Conservation (phyloP, 2,797 vertebrate genomes). For the Typhlichthys eigenmanni region DNA sequence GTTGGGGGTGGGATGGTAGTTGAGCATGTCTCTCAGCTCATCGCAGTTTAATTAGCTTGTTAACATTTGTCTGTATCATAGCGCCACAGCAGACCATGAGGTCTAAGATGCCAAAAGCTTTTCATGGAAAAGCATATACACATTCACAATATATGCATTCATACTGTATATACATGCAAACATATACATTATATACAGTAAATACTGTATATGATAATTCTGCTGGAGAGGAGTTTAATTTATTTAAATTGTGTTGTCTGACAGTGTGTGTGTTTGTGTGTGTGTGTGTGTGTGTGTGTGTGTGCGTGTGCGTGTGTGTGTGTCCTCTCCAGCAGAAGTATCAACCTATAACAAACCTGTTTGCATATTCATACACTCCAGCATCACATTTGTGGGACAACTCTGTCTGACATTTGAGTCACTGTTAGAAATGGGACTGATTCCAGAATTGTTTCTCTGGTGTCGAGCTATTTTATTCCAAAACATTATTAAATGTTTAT, state of each 20-base stretch:
- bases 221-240: too few species aligned
- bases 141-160: neutral
- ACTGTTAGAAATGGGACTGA: neutral
- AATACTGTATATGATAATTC: too few species aligned
- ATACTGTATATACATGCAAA: neutral
- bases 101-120: conserved; percentile 52
- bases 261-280: too few species aligned
- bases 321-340: conserved; percentile 15
- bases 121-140: conserved; percentile 37
- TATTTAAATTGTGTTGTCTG: too few species aligned
- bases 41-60: conserved; percentile 70
- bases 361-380: conserved; percentile 18
- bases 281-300: too few species aligned
- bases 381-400: neutral
- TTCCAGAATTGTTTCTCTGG: neutral
- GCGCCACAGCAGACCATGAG: conserved; percentile 44
- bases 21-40: conserved; percentile 51
- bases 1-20: conserved; percentile 12
- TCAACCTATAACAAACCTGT: conserved; percentile 30
- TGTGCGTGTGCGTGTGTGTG: too few species aligned
- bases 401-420: conserved; percentile 4
- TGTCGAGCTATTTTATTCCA: neutral
- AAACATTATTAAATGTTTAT: too few species aligned
- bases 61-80: conserved; percentile 70
- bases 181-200: neutral